phyloP scores from a whole-genome alignment of 2,113 vertebrate genomes.

The Nibea coibor region DNA sequence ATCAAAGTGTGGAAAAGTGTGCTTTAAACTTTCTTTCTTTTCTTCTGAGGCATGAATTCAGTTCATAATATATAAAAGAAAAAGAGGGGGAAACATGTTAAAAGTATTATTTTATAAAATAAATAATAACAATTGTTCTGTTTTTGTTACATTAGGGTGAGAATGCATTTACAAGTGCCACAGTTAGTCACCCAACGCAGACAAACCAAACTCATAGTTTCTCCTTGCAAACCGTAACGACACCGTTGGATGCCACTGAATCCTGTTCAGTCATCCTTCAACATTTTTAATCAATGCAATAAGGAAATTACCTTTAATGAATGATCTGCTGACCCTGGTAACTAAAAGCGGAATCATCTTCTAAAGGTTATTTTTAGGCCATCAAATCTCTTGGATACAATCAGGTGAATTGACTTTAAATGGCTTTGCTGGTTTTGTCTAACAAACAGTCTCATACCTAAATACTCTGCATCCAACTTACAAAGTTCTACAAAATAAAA shows the following conservation, averaged over 20 bases:
- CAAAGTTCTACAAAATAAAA: neutral
- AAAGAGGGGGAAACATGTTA: too few species aligned
- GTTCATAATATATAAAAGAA: neutral
- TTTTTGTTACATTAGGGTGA: too few species aligned
- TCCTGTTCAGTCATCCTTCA: too few species aligned
- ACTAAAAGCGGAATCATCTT: neutral
- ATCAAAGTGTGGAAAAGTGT: slow-evolving; percentile 9
- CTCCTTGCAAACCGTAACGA: too few species aligned
- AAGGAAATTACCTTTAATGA: too few species aligned
- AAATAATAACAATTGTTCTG: too few species aligned
- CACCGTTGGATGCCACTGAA: too few species aligned
- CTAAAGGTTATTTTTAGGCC: neutral
- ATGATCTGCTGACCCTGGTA: neutral
- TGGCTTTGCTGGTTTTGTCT: neutral
- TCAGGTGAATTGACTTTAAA: neutral
- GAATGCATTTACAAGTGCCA: too few species aligned
- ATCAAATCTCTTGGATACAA: neutral
- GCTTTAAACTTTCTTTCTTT: neutral
- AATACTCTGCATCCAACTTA: neutral
- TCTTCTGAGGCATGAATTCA: neutral
- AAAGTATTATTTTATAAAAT: too few species aligned
- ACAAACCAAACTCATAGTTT: too few species aligned
- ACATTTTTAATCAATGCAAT: too few species aligned
- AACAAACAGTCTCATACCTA: neutral
- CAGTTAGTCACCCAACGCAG: too few species aligned